Percentiles rank a stretch among this genome's conserved stretches.
phyloP scores from a whole-genome alignment of 2,888 invertebrate species.

The Cristatella mucedo region DNA sequence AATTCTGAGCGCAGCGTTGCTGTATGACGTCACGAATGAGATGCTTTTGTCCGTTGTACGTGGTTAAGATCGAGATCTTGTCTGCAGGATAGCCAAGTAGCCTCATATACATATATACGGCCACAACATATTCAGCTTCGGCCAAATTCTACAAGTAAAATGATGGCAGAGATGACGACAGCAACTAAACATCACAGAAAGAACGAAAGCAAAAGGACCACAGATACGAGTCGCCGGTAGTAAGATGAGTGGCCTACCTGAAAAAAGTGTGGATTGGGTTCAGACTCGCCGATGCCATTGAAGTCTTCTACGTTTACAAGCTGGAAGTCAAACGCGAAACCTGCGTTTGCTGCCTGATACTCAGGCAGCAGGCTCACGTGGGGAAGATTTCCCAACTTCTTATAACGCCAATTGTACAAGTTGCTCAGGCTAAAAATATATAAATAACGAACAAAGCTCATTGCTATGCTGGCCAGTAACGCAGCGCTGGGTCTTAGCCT shows the following conservation, averaged over 20 bases:
- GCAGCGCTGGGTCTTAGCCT: too few species aligned
- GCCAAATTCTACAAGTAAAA: constrained; percentile 42
- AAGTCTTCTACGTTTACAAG: constrained; percentile 89
- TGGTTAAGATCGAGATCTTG: constrained; percentile 89
- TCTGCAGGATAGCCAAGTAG: constrained; percentile 87
- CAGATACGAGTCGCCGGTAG: background rate
- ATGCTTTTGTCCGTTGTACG: constrained; percentile 98
- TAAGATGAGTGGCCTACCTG: constrained; percentile 48
- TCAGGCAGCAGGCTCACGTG: constrained; percentile 71
- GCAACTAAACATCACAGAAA: constrained; percentile 11
- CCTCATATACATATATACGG: constrained; percentile 95
- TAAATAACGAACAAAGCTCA: too few species aligned
- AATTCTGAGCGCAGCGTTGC: constrained; percentile 73
- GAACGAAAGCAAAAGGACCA: background rate
- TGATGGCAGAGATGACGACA: background rate
- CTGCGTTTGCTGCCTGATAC: constrained; percentile 77
- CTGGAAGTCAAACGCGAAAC: constrained; percentile 81
- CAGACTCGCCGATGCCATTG: constrained; percentile 86
- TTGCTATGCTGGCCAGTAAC: too few species aligned
- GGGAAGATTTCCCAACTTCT: constrained; percentile 75
- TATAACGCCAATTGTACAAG: constrained; percentile 89
- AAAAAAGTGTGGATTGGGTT: constrained; percentile 95
- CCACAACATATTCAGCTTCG: constrained; percentile 77
- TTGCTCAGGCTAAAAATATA: constrained; percentile 57
- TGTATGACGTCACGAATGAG: constrained; percentile 87